Evolutionary conservation across 2,113 vertebrate species (phyloP).

Genomic region (Pica pica): DNA sequence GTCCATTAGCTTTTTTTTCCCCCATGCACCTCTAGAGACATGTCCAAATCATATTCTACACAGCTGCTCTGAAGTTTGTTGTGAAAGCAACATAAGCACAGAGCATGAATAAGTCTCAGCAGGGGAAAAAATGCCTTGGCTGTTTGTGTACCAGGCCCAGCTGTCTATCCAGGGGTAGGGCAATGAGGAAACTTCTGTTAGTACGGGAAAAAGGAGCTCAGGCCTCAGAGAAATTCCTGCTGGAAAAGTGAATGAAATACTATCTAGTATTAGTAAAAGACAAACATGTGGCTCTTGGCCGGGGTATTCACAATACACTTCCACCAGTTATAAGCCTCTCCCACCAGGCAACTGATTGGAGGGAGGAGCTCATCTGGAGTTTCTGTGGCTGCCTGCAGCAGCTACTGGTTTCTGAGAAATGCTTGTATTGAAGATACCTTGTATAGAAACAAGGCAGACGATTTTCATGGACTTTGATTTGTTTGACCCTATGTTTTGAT

Average conservation of each 20-base stretch:
- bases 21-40: neutral
- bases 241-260: neutral
- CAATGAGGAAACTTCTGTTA: neutral
- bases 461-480: neutral
- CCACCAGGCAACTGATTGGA: neutral
- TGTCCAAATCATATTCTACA: neutral
- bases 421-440: neutral
- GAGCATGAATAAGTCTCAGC: neutral
- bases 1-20: neutral
- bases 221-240: neutral
- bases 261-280: neutral
- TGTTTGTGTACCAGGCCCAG: neutral
- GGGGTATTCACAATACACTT: neutral
- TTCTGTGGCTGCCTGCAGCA: neutral
- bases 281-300: neutral
- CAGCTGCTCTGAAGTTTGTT: neutral
- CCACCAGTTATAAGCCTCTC: neutral
- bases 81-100: neutral
- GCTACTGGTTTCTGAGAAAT: neutral
- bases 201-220: accelerated
- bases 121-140: neutral
- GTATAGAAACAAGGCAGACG: neutral
- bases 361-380: neutral
- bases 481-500: neutral
- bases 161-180: neutral